These are phyloP conservation scores for Orchestia grillus DNA, from an alignment of 1,140 invertebrate genomes.

Conservation along the genomic window DNA sequence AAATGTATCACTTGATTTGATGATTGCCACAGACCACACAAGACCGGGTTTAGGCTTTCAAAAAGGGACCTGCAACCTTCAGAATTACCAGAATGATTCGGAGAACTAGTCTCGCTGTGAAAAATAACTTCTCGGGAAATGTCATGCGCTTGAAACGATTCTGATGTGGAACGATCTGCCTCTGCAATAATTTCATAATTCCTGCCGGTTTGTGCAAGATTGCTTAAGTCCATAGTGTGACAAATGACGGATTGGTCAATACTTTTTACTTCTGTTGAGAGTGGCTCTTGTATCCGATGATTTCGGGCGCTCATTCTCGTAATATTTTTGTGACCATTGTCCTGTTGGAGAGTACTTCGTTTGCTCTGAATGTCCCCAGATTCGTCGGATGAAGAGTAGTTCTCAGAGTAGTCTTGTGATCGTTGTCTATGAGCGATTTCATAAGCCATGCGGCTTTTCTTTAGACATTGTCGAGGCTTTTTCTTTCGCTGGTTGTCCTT, in stretches of 20 bases:
- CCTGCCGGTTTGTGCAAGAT: neutral
- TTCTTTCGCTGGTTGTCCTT: neutral
- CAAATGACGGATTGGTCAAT: neutral
- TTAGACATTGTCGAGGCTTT: neutral
- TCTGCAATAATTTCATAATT: neutral
- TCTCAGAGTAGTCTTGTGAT: neutral
- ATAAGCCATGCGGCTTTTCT: neutral
- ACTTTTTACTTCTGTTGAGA: neutral
- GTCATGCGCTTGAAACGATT: neutral
- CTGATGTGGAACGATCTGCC: neutral
- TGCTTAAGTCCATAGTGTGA: neutral
- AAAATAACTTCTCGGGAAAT: slow-evolving; percentile 10
- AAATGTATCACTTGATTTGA: slow-evolving; percentile 37
- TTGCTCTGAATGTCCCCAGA: neutral
- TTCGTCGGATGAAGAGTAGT: neutral
- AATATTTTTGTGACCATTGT: neutral
- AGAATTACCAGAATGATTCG: neutral
- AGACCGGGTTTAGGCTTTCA: slow-evolving; percentile 21
- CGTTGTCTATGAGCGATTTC: neutral
- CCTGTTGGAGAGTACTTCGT: neutral
- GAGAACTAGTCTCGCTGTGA: slow-evolving; percentile 2
- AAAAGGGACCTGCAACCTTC: neutral
- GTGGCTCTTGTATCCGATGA: neutral
- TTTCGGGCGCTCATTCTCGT: neutral
- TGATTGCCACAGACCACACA: neutral